These are phyloP conservation scores for Parazoanthus swiftii DNA, from an alignment of 92 coral and sea anemone species.

Conservation along the genomic window DNA sequence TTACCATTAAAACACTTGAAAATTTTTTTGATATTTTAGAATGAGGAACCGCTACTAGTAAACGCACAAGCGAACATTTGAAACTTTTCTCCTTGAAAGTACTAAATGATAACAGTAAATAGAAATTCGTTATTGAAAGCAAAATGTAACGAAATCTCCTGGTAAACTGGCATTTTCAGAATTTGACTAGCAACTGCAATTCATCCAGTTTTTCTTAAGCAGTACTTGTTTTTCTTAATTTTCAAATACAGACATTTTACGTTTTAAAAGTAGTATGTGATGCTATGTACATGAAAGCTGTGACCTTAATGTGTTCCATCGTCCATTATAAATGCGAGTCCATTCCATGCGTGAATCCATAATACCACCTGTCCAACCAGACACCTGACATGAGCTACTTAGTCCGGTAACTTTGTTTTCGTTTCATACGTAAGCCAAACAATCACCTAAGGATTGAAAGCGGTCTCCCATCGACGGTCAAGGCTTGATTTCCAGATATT, in stretches of 20 bases:
- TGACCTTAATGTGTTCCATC: not conserved
- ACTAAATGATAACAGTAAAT: no score
- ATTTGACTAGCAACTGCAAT: not conserved
- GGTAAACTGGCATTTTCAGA: no score
- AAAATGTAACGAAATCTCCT: no score
- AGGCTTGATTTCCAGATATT: not conserved
- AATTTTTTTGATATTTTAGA: no score
- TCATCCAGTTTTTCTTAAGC: not conserved
- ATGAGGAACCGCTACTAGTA: no score
- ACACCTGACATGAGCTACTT: constrained; percentile 36
- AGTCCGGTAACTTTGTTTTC: constrained; percentile 38
- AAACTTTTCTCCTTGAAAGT: no score
- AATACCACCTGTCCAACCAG: constrained; percentile 24
- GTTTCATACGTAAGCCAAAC: constrained; percentile 33
- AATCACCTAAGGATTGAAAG: constrained; percentile 6
- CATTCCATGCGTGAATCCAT: constrained; percentile 15
- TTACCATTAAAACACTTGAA: no score
- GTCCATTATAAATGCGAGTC: constrained; percentile 4
- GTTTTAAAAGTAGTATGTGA: not conserved
- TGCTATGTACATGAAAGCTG: not conserved
- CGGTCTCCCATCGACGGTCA: constrained; percentile 18
- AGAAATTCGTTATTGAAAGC: no score
- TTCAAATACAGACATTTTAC: no score
- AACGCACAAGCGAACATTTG: no score
- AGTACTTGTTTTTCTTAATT: no score